Base-by-base conservation (phyloP, 2,888 invertebrate species). In the Sclerodermus sp. region DNA sequence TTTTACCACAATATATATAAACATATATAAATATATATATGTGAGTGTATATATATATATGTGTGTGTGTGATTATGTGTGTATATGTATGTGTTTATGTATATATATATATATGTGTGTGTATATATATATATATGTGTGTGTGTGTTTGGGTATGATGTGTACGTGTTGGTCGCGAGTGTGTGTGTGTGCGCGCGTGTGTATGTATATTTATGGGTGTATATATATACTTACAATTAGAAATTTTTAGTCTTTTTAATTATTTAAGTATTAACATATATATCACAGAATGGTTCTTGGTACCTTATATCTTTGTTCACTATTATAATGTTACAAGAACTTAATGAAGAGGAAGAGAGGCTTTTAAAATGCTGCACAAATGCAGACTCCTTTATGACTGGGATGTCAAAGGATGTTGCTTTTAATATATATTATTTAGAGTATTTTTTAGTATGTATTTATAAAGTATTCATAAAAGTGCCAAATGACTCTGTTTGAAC, bases 251-350 rank as follows among this genome's bases (percentile, higher is more conserved):
- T 74, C 76, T 79, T 77, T 72, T 74, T 70, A 73, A 73, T 75
- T 77, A 73, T 77, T 78, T 79, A 79, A 78, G 78, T 79, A 76
- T 79, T 78, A 79, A 79, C 76, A 76, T 80, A 77, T 74, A 82
- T 83, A 84, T 84, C 84, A 84, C 84, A 84, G 84, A 84, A 83
- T 80, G 82, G 82, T 84, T 83, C 80, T 80, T 77, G 78, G 78
- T 78, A 77, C 78, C 72, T 78, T 78, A 76, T 74, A 73, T 73
- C 70, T 62, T 64, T 68, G 51, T 67, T 71, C 65, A 66, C 70
- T 67, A 68, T 70, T 68, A 71, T 68, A 69, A 73, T 65, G 68
- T 73, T 70, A 72, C 67, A 66, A 73, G 73, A 75, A 74, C 75
- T 75, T 70, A 70, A 71, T 67, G 64, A 70, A 68, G 69, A 73